These are phyloP conservation scores for Solenopsis invicta DNA, from an alignment of 1,140 invertebrate genomes.

Conservation along the genomic window DNA sequence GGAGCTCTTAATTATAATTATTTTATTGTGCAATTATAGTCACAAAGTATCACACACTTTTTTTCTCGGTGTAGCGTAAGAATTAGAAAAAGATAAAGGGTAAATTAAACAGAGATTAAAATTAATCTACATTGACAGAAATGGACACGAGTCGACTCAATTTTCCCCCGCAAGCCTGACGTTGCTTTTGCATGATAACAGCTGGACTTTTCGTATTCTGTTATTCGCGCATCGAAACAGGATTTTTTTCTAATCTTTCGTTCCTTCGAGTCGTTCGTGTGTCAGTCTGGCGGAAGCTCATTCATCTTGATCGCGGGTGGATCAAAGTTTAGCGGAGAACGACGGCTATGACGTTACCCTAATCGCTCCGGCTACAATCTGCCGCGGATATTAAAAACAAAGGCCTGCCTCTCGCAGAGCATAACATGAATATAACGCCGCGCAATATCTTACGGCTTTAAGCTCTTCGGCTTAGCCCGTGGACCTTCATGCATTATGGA, in stretches of 20 bases:
- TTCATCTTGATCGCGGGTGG: slow-evolving; percentile 49
- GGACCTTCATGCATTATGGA: slow-evolving; percentile 87
- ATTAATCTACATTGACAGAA: too few relatives aligned
- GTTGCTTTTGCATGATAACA: neutral
- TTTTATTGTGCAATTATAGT: too few relatives aligned
- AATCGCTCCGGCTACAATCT: slow-evolving; percentile 70
- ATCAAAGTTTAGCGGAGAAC: slow-evolving; percentile 54
- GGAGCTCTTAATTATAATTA: too few relatives aligned
- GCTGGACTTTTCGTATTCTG: neutral
- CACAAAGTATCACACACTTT: too few relatives aligned
- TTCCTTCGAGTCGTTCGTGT: slow-evolving; percentile 12
- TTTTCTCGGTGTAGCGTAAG: too few relatives aligned
- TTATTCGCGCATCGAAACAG: neutral
- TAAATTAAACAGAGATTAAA: too few relatives aligned
- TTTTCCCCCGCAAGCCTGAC: too few relatives aligned
- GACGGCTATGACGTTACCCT: slow-evolving; percentile 72
- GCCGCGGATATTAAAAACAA: slow-evolving; percentile 85
- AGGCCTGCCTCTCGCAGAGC: slow-evolving; percentile 81
- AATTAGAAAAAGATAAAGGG: too few relatives aligned
- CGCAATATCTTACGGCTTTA: slow-evolving; percentile 84
- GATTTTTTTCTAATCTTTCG: neutral
- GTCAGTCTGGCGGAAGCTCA: slow-evolving; percentile 19
- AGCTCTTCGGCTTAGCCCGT: slow-evolving; percentile 81
- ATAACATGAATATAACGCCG: slow-evolving; percentile 86
- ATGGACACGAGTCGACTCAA: neutral